Evolutionary conservation across 1,140 invertebrate genomes (phyloP).

Genomic region (Sipha flava): DNA sequence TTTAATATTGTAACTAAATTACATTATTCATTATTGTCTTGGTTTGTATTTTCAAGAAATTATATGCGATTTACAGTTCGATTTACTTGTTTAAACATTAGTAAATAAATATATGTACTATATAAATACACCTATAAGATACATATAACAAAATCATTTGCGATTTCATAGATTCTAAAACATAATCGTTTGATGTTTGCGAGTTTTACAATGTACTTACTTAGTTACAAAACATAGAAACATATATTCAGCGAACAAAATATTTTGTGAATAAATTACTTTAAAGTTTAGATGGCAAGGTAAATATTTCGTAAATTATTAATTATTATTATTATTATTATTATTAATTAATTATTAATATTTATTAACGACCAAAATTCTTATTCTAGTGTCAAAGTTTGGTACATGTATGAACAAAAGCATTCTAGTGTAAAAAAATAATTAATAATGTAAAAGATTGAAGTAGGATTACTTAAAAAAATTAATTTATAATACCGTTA

Average conservation of each 20-base stretch:
- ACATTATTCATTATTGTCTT: constrained; percentile 11
- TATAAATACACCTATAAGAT: not conserved
- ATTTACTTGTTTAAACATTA: too few species aligned
- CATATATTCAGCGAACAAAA: not conserved
- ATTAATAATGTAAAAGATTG: not conserved
- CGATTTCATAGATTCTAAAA: not conserved
- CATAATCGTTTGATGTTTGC: not conserved
- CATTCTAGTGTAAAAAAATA: not conserved
- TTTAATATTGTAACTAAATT: not conserved
- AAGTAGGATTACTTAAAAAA: not conserved
- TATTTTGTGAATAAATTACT: not conserved
- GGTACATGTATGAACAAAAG: not conserved
- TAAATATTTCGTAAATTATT: not conserved
- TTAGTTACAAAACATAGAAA: not conserved
- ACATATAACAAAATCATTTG: not conserved
- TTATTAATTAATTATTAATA: too few species aligned
- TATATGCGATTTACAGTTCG: not conserved
- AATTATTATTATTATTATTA: not conserved
- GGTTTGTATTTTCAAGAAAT: not conserved
- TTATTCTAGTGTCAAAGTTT: not conserved
- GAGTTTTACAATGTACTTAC: not conserved
- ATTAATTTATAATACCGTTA: not conserved
- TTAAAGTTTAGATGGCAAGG: not conserved
- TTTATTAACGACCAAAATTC: too few species aligned
- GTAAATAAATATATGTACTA: not conserved